phyloP scores from a whole-genome alignment of 2,113 vertebrate genomes.

The Oncorhynchus tshawytscha region DNA sequence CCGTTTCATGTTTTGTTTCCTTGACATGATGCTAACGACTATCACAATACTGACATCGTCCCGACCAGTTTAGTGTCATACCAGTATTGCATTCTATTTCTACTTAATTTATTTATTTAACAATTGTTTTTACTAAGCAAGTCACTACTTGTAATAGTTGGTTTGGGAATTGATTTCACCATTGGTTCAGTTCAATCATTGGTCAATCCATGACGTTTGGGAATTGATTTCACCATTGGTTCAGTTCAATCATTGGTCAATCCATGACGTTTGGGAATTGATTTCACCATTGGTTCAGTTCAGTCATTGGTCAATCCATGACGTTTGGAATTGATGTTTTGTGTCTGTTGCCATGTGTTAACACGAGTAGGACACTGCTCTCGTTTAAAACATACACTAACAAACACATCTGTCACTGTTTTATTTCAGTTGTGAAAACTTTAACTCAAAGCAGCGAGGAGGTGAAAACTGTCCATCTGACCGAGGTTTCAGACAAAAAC shows the following conservation, averaged over 20 bases:
- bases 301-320: not conserved
- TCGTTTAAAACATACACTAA: not conserved
- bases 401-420: constrained; percentile 13
- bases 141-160: not conserved
- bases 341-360: not conserved
- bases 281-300: too few relatives aligned
- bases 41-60: too few relatives aligned
- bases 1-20: too few relatives aligned
- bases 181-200: constrained; percentile 23
- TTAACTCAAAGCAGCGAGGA: constrained; percentile 40
- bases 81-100: not conserved
- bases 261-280: too few relatives aligned
- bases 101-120: constrained; percentile 3
- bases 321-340: not conserved
- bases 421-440: constrained; percentile 57
- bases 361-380: not conserved
- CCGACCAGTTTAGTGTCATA: too few relatives aligned
- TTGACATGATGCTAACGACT: too few relatives aligned
- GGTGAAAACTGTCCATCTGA: not conserved
- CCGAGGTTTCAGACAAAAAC: constrained; percentile 8
- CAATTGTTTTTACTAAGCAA: not conserved
- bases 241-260: too few relatives aligned
- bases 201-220: not conserved
- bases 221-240: too few relatives aligned
- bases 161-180: constrained; percentile 32